These are phyloP conservation scores for Patiria pectinifera DNA, from an alignment of 53 echinoderm and acorn worm species.

Conservation along the genomic window DNA sequence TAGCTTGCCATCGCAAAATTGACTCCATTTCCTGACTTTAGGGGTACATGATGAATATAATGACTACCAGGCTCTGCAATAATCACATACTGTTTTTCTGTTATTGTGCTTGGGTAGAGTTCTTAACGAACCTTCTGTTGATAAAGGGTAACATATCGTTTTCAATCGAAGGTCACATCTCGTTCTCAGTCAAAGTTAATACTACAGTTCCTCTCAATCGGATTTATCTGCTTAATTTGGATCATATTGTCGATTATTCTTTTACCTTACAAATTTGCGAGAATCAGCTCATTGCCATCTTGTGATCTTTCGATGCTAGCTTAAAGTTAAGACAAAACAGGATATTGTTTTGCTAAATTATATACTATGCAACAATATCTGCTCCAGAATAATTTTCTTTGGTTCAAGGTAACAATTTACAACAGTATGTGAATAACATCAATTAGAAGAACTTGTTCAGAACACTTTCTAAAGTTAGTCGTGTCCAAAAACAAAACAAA, in stretches of 20 bases:
- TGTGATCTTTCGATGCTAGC: background rate
- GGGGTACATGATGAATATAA: background rate
- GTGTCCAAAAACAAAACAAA: too few species aligned
- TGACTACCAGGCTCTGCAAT: background rate
- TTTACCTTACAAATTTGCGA: background rate
- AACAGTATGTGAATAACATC: too few species aligned
- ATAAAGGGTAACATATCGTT: background rate
- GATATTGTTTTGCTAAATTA: too few species aligned
- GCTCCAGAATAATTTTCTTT: too few species aligned
- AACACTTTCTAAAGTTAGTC: too few species aligned
- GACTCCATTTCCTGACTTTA: constrained; percentile 11
- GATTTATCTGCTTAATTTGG: background rate
- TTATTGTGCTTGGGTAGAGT: background rate
- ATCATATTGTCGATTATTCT: background rate
- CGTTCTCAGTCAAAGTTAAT: background rate
- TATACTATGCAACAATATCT: too few species aligned
- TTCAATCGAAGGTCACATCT: too few species aligned
- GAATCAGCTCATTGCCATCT: background rate
- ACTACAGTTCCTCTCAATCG: background rate
- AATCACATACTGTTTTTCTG: constrained; percentile 10
- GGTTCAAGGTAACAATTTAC: too few species aligned
- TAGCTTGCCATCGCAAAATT: background rate
- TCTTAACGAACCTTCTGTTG: background rate
- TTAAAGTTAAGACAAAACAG: background rate
- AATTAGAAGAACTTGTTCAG: too few species aligned